Conservation (phyloP, 2,888 invertebrate species). For the Rhyacophila evoluta region DNA sequence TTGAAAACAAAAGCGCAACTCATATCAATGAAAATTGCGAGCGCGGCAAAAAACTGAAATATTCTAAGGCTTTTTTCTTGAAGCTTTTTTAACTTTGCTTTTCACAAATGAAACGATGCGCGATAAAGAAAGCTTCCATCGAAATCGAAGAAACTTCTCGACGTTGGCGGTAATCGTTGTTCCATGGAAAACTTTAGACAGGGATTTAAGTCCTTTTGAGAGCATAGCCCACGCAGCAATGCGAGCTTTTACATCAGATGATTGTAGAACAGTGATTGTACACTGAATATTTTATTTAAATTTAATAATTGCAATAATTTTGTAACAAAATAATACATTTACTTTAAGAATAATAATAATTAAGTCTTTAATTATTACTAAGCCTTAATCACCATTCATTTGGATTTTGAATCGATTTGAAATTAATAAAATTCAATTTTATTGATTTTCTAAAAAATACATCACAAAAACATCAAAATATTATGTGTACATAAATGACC, state of each 20-base stretch:
- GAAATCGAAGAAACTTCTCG: not conserved
- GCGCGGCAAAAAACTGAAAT: not conserved
- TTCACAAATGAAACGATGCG: not conserved
- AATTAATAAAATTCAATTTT: too few species aligned
- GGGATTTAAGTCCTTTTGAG: not conserved
- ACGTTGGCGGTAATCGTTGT: not conserved
- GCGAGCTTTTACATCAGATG: not conserved
- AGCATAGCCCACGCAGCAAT: not conserved
- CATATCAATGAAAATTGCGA: not conserved
- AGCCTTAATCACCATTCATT: too few species aligned
- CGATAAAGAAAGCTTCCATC: not conserved
- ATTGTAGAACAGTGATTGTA: not conserved
- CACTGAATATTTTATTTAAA: not conserved
- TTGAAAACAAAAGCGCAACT: conserved; percentile 7
- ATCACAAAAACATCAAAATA: too few species aligned
- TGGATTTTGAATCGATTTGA: too few species aligned
- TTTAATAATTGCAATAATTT: too few species aligned
- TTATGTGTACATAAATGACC: too few species aligned
- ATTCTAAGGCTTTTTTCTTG: not conserved
- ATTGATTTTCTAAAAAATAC: too few species aligned
- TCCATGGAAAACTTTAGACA: conserved; percentile 11
- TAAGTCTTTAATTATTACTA: too few species aligned
- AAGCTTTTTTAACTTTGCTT: not conserved
- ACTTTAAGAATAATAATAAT: too few species aligned
- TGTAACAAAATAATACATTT: too few species aligned